These are phyloP conservation scores for Eleutherodactylus coqui DNA, from an alignment of 2,797 vertebrate genomes.

Conservation along the genomic window DNA sequence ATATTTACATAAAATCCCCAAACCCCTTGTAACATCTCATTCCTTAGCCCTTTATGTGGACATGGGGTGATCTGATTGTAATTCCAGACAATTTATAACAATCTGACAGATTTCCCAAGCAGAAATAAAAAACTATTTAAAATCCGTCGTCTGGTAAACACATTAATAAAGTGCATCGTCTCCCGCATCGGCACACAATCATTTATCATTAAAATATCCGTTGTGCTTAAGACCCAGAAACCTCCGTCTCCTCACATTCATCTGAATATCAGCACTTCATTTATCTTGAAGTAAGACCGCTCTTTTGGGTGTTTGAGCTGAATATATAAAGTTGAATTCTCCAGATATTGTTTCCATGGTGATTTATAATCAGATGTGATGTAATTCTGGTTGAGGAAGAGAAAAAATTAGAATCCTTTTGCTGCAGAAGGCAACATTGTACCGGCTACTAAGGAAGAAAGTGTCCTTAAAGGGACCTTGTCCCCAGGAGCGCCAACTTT, in stretches of 20 bases:
- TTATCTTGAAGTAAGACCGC: slow-evolving; percentile 26
- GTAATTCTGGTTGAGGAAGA: slow-evolving; percentile 18
- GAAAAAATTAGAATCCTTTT: too few species aligned
- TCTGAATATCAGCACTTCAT: slow-evolving; percentile 33
- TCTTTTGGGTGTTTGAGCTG: slow-evolving; percentile 28
- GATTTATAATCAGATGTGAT: slow-evolving; percentile 53
- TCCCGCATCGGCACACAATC: not conserved
- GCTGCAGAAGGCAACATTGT: not conserved
- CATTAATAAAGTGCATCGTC: slow-evolving; percentile 3
- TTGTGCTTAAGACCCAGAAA: slow-evolving; percentile 5
- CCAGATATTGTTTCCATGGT: slow-evolving; percentile 52
- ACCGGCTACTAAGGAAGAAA: not conserved
- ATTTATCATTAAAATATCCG: slow-evolving; percentile 47
- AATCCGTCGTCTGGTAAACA: not conserved
- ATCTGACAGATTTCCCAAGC: not conserved
- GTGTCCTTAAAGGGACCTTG: not conserved
- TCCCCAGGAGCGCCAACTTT: not conserved
- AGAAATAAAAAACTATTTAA: not conserved
- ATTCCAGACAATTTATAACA: slow-evolving; percentile 12
- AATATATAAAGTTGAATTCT: slow-evolving; percentile 32
- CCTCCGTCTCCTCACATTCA: slow-evolving; percentile 14
- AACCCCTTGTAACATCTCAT: not conserved
- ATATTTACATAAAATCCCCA: too few species aligned
- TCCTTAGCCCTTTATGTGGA: not conserved
- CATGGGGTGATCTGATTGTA: not conserved